phyloP scores from a whole-genome alignment of 1,140 invertebrate genomes.

The Harlomillsia oculata region DNA sequence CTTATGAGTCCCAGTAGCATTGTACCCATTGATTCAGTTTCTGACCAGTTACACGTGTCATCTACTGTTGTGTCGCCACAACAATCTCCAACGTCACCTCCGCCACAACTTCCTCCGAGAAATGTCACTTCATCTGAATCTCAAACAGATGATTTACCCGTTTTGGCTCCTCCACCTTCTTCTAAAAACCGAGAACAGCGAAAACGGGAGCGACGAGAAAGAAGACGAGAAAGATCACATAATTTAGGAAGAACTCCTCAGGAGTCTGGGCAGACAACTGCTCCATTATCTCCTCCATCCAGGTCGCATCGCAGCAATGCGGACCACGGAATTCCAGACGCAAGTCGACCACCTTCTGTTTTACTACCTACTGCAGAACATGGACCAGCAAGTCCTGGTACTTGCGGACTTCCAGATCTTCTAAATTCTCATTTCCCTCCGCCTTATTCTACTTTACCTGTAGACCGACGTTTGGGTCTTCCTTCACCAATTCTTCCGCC shows the following conservation, averaged over 20 bases:
- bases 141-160: conserved; percentile 38
- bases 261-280: not conserved
- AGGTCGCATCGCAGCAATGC: not conserved
- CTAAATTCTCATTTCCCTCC: conserved; percentile 46
- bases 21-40: too few relatives aligned
- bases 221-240: conserved; percentile 13
- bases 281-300: conserved; percentile 3
- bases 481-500: conserved; percentile 18
- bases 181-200: conserved; percentile 35
- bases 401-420: conserved; percentile 42
- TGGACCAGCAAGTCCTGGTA: not conserved
- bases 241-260: not conserved
- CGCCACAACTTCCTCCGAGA: not conserved
- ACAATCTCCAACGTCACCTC: not conserved
- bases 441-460: conserved; percentile 42
- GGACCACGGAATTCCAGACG: conserved; percentile 11
- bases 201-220: conserved; percentile 35
- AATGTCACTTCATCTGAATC: conserved; percentile 39
- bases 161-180: conserved; percentile 8
- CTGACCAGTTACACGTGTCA: too few relatives aligned
- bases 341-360: conserved; percentile 1
- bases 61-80: too few relatives aligned
- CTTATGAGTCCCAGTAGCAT: too few relatives aligned
- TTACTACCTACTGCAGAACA: not conserved
- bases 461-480: conserved; percentile 29